Evolutionary conservation across 2,797 vertebrate species (phyloP).

Genomic region (Podargus strigoides): DNA sequence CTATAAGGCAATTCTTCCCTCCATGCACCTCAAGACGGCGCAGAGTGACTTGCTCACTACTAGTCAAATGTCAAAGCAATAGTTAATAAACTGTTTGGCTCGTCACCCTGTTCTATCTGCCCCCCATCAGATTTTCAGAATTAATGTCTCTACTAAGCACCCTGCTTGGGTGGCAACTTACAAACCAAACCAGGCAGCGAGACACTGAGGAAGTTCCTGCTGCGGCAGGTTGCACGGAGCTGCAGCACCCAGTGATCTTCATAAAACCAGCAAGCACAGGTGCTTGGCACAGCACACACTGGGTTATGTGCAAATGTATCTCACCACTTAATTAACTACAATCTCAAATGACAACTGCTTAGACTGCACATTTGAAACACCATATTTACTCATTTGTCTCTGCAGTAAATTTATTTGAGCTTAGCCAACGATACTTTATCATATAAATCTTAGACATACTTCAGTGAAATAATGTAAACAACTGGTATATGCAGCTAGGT

Average conservation of each 20-base stretch:
- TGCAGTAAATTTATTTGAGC: neutral
- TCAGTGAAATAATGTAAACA: neutral
- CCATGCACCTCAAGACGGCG: neutral
- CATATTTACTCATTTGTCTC: neutral
- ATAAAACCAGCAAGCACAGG: neutral
- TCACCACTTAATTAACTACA: neutral
- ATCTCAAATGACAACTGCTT: neutral
- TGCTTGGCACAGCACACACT: rapidly evolving
- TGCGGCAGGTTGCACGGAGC: neutral
- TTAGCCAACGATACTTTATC: neutral
- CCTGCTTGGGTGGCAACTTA: neutral
- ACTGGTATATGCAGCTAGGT: neutral
- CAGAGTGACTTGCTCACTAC: neutral
- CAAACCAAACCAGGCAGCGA: neutral
- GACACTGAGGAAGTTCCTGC: neutral
- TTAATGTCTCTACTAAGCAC: neutral
- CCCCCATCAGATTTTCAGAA: neutral
- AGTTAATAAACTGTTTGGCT: neutral
- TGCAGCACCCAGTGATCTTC: neutral
- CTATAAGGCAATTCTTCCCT: neutral
- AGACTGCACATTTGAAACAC: neutral
- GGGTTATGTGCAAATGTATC: neutral
- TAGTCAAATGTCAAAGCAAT: neutral
- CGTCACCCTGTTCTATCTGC: neutral
- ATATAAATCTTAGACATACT: neutral